Conservation (phyloP, 2,888 invertebrate species). For the Cosmopolites sordidus region DNA sequence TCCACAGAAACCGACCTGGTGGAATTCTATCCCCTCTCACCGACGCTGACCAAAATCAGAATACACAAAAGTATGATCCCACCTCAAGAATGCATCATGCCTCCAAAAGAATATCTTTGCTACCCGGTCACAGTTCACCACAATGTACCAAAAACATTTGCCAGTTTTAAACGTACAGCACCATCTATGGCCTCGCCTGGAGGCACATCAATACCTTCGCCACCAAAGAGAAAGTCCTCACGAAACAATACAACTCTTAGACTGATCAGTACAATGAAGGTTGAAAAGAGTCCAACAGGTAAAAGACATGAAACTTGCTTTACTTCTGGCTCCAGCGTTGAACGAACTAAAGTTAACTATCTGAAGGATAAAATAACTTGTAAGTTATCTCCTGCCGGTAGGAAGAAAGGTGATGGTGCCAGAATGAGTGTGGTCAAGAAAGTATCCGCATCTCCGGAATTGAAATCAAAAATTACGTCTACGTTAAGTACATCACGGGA, state of each 20-base stretch:
- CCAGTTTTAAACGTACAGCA: slow-evolving; percentile 57
- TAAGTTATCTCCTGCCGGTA: slow-evolving; percentile 49
- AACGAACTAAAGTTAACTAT: slow-evolving; percentile 56
- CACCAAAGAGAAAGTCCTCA: slow-evolving; percentile 73
- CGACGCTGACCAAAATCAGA: slow-evolving; percentile 74
- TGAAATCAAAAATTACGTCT: slow-evolving; percentile 45
- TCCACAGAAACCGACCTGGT: slow-evolving; percentile 73
- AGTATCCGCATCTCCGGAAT: slow-evolving; percentile 39
- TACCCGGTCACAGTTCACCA: slow-evolving; percentile 54
- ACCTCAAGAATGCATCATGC: slow-evolving; percentile 46
- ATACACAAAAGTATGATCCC: slow-evolving; percentile 56
- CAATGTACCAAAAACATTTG: slow-evolving; percentile 52
- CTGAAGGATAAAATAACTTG: slow-evolving; percentile 60
- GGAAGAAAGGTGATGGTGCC: slow-evolving; percentile 36
- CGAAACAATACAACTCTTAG: slow-evolving; percentile 66
- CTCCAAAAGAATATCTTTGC: slow-evolving; percentile 57
- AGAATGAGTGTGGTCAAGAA: slow-evolving; percentile 40
- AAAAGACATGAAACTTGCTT: slow-evolving; percentile 54
- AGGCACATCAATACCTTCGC: slow-evolving; percentile 59
- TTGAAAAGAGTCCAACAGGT: slow-evolving; percentile 40
- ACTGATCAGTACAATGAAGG: slow-evolving; percentile 56
- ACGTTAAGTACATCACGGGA: slow-evolving; percentile 44
- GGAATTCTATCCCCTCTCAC: slow-evolving; percentile 78
- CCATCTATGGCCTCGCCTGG: slow-evolving; percentile 49
- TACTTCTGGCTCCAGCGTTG: slow-evolving; percentile 40